Conservation (phyloP, 30 jellyfish, hydroid and myxozoan species). For the Aurelia aurita complex sp. Pacific region DNA sequence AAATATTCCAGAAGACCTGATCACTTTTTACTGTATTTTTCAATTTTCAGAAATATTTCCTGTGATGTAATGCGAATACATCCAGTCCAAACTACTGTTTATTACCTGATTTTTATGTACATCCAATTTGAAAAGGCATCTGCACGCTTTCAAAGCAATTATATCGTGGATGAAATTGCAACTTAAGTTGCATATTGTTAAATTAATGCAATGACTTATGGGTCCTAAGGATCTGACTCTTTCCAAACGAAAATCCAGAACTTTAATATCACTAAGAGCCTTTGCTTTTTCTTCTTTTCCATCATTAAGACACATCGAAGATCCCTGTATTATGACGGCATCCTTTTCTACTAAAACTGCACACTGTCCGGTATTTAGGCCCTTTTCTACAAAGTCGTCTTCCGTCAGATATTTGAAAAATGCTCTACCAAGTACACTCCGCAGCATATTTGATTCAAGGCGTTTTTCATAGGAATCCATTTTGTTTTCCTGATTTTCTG, state of each 20-base stretch:
- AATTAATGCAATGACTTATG: slow-evolving; percentile 37
- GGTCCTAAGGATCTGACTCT: slow-evolving; percentile 46
- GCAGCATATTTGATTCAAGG: slow-evolving; percentile 25
- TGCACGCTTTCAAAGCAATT: slow-evolving; percentile 56
- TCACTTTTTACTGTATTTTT: too few species aligned
- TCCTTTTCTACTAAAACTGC: neutral
- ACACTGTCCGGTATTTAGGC: neutral
- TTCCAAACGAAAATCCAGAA: slow-evolving; percentile 7
- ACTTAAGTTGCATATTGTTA: slow-evolving; percentile 75
- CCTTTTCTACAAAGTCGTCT: slow-evolving; percentile 17
- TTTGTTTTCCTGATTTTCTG: neutral
- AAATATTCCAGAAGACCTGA: neutral
- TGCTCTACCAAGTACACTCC: slow-evolving; percentile 42
- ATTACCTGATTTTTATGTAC: slow-evolving; percentile 85
- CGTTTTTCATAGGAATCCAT: slow-evolving; percentile 38
- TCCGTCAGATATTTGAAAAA: slow-evolving; percentile 52
- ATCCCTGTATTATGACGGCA: too few species aligned
- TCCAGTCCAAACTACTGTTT: neutral
- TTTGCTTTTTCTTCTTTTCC: neutral
- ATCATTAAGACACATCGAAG: neutral
- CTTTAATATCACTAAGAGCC: neutral
- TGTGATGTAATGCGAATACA: neutral
- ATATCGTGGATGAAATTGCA: slow-evolving; percentile 55
- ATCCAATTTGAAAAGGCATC: slow-evolving; percentile 57
- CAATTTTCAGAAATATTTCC: too few species aligned